Evolutionary conservation across 2,113 vertebrate species (phyloP).

Genomic region (Antidorcas marsupialis): DNA sequence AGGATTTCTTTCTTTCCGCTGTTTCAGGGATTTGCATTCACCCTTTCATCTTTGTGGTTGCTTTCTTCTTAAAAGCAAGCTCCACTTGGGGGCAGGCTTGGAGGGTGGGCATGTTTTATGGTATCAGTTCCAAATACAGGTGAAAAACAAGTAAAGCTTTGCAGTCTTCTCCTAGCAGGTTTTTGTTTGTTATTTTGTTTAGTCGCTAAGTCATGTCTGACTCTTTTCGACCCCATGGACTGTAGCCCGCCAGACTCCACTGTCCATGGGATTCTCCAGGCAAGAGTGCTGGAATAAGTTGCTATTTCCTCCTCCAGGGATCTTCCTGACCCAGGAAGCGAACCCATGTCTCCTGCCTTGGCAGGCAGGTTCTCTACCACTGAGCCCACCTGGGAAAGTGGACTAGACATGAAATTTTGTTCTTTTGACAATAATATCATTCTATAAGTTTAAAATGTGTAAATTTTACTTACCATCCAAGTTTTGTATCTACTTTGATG

Average conservation of each 20-base stretch:
- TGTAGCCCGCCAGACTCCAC: neutral
- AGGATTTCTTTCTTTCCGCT: neutral
- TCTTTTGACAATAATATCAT: neutral
- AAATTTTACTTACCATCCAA: neutral
- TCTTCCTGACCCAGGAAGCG: accelerated
- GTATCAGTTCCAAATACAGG: neutral
- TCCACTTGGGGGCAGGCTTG: neutral
- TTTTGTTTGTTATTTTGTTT: neutral
- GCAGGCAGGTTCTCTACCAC: neutral
- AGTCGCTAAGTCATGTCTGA: neutral
- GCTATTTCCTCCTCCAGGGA: neutral
- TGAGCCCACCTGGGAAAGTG: neutral
- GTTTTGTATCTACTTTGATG: neutral
- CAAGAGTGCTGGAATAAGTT: neutral
- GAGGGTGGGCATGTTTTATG: neutral
- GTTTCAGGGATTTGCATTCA: constrained; percentile 3
- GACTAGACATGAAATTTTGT: neutral
- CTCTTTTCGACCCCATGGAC: neutral
- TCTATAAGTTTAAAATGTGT: neutral
- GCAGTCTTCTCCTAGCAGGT: neutral
- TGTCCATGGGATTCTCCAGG: neutral
- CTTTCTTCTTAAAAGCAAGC: neutral
- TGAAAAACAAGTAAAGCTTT: neutral
- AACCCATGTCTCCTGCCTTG: neutral
- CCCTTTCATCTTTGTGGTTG: neutral